Conservation (phyloP, 2,888 invertebrate genomes). For the Campoletis raptor region DNA sequence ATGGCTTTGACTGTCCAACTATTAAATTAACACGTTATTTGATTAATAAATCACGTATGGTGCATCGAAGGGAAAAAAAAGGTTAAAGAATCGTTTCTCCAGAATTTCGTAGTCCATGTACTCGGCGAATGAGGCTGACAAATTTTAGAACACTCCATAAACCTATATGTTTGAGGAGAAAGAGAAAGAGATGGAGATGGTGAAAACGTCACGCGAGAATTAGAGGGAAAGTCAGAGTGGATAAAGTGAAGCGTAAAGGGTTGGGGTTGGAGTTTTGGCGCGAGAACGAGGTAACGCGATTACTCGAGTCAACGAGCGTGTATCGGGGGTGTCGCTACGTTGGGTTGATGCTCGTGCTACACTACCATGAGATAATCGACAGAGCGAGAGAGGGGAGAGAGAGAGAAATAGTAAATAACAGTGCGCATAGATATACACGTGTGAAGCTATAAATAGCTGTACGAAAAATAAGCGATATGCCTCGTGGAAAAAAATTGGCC, state of each 20-base stretch:
- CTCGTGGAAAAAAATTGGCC: conserved; percentile 13
- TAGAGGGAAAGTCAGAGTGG: conserved; percentile 70
- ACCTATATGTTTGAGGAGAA: neutral
- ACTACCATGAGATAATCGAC: conserved; percentile 36
- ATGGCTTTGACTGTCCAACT: neutral
- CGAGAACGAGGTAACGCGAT: conserved; percentile 64
- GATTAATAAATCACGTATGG: neutral
- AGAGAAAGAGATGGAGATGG: conserved; percentile 29
- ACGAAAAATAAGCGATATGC: conserved; percentile 2
- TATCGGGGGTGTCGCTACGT: conserved; percentile 47
- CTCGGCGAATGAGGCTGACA: neutral
- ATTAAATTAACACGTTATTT: neutral
- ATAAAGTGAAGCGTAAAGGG: conserved; percentile 53
- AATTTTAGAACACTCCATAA: conserved; percentile 6
- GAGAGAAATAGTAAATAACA: neutral
- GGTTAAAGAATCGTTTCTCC: neutral
- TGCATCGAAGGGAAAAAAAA: neutral
- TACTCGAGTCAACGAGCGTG: conserved; percentile 69
- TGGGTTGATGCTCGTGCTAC: conserved; percentile 14
- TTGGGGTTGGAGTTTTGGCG: conserved; percentile 40
- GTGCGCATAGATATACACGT: neutral
- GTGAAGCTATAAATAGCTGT: neutral
- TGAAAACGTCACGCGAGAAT: conserved; percentile 64
- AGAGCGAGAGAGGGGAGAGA: conserved; percentile 21
- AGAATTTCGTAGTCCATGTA: neutral